Conservation (phyloP, 2,113 vertebrate species). For the Saguinus imperator region DNA sequence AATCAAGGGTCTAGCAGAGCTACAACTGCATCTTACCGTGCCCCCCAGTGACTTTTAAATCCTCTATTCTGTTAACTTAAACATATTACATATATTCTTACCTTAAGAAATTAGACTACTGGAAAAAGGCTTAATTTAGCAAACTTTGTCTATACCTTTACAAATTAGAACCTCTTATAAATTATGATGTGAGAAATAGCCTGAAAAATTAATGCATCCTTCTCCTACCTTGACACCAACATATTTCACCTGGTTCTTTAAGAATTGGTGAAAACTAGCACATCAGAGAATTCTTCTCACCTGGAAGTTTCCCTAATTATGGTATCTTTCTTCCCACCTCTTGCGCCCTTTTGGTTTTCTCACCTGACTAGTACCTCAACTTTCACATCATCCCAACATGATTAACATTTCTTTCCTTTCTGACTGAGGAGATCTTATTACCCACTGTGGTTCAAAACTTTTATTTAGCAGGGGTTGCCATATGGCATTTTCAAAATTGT, state of each 20-base stretch:
- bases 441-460: neutral
- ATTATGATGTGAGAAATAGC: neutral
- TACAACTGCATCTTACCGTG: neutral
- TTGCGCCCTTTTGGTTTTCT: neutral
- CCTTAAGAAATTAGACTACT: neutral
- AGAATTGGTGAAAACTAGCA: neutral
- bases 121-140: neutral
- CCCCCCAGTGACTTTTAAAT: accelerated
- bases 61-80: neutral
- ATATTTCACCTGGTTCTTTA: neutral
- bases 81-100: neutral
- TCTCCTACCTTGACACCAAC: neutral
- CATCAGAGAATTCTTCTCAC: neutral
- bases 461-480: conserved; percentile 33
- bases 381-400: neutral
- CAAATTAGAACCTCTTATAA: neutral
- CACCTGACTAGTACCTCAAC: neutral
- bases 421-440: neutral
- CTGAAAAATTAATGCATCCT: neutral
- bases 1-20: accelerated
- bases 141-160: neutral
- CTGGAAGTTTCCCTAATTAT: neutral
- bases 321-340: neutral
- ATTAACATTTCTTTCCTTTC: neutral
- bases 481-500: conserved; percentile 57